Base-by-base conservation (phyloP, 2,797 vertebrate species). In the Peromyscus eremicus region DNA sequence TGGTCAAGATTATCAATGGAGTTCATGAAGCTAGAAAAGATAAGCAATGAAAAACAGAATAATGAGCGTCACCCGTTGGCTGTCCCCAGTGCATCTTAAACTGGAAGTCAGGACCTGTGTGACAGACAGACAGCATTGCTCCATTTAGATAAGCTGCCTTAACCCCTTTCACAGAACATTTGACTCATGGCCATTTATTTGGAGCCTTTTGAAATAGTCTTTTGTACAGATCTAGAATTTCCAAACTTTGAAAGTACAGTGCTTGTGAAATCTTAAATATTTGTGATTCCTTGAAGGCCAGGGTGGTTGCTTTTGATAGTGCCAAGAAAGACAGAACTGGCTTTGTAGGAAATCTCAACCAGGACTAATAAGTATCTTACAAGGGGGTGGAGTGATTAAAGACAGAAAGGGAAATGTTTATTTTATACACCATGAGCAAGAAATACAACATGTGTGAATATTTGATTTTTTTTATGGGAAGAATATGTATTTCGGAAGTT, bases 341-440 rank as follows among this genome's bases (percentile, higher is more conserved):
- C 10, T 62, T 60, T 57, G 62, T 66, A 80, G 16, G 80, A 86
- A 82, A 55, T 43, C 86, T 93, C 80, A 77, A 75, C 49, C 17
- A 34, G 6, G 40, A 62, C 55, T 46, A 68, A 52, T 27, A 40
- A 49, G 64, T 62, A 55, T 81, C 46, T 60, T 29, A 23, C 5
- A 49, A n/a, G 40, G 49, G n/a, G 46, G 23, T 34, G 8, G 34
- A 62, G 85, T 60, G 75, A 73, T 40, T 85, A 71, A 86, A 95
- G 81, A 73, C 25, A 94, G 66, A 79, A 60, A 62, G 11, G 0
- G 8, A 85, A 71, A 16, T 87, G 17, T 9, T 89, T 76, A 14
- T 92, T 93, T 93, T 77, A 70, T 70, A 79, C 32, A 95, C 57
- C 71, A 43, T 5, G 40, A 93, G 70, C 66, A 90, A 83, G 75